phyloP scores from a whole-genome alignment of 1,140 invertebrate genomes.

The Atopsyche davidsoni region DNA sequence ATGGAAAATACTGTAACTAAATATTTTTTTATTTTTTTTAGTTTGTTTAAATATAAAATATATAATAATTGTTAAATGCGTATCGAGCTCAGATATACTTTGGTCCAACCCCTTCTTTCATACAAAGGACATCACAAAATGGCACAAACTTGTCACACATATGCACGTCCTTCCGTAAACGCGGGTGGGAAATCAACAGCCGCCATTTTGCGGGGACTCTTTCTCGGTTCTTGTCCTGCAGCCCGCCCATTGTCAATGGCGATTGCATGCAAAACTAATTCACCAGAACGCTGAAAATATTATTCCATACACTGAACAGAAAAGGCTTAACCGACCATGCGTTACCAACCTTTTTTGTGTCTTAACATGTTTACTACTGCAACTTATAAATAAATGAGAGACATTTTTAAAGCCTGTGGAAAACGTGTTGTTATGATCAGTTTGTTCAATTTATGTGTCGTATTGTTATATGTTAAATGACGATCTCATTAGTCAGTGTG shows the following conservation, averaged over 20 bases:
- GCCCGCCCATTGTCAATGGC: conserved; percentile 14
- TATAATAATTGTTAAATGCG: background rate
- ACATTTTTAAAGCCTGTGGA: no score
- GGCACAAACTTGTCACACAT: conserved; percentile 24
- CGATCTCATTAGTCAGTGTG: no score
- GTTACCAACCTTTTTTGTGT: no score
- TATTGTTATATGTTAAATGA: no score
- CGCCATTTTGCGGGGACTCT: background rate
- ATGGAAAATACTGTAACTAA: no score
- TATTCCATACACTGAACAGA: background rate
- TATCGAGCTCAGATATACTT: no score
- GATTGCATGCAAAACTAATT: conserved; percentile 25
- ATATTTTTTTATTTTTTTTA: no score
- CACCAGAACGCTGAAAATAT: conserved; percentile 11
- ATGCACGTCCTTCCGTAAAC: conserved; percentile 12
- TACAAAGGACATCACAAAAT: conserved; percentile 10
- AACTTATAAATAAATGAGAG: no score
- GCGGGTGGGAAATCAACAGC: conserved; percentile 11
- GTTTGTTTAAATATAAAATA: background rate
- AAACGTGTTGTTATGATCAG: no score
- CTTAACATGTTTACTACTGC: no score
- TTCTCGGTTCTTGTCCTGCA: conserved; percentile 5
- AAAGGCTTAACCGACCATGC: background rate
- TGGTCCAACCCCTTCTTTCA: no score
- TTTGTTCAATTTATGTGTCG: no score